Conservation (phyloP, 1,140 invertebrate genomes). For the Cyphomyrmex costatus region DNA sequence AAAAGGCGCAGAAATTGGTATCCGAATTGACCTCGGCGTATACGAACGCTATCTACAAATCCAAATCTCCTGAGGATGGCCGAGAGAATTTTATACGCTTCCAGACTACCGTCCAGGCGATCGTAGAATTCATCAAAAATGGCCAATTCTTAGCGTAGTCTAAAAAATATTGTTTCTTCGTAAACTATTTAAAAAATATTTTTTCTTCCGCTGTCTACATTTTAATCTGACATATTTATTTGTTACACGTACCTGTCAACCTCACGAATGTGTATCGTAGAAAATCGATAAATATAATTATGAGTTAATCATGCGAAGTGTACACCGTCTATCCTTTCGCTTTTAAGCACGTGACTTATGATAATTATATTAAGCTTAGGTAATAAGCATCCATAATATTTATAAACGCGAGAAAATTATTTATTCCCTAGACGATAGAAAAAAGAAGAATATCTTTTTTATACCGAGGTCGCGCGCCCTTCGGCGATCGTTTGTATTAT, state of each 20-base stretch:
- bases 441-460: slow-evolving; percentile 4
- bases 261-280: slow-evolving; percentile 53
- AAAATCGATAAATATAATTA: slow-evolving; percentile 51
- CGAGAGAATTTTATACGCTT: slow-evolving; percentile 68
- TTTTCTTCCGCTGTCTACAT: background rate
- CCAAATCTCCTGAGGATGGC: slow-evolving; percentile 70
- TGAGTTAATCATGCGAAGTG: slow-evolving; percentile 31
- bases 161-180: background rate
- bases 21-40: slow-evolving; percentile 77
- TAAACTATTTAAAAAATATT: background rate
- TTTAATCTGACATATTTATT: background rate
- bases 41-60: slow-evolving; percentile 75
- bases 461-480: background rate
- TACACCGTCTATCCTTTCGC: background rate
- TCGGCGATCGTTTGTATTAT: slow-evolving; percentile 50
- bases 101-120: slow-evolving; percentile 73
- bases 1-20: slow-evolving; percentile 73
- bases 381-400: background rate
- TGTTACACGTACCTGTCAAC: background rate
- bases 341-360: background rate
- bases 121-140: slow-evolving; percentile 77
- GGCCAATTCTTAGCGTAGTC: slow-evolving; percentile 60
- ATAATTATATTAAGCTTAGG: background rate
- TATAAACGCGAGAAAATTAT: slow-evolving; percentile 9
- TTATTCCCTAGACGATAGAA: slow-evolving; percentile 11